These are phyloP conservation scores for Drosophila funebris DNA, from an alignment of 1,140 invertebrate species.

Conservation along the genomic window DNA sequence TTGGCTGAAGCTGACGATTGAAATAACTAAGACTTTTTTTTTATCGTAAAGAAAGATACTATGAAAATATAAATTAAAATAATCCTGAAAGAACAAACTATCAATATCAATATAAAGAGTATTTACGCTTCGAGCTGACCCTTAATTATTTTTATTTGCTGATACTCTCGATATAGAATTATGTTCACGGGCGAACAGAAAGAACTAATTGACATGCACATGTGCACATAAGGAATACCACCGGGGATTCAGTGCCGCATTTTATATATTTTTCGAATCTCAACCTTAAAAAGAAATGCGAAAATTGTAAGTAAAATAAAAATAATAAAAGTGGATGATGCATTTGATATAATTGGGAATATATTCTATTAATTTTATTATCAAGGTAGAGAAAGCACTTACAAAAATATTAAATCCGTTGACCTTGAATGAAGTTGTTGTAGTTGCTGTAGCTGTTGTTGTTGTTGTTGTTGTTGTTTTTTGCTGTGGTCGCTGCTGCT, in stretches of 20 bases:
- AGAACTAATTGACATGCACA: constrained; percentile 76
- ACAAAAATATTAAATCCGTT: constrained; percentile 82
- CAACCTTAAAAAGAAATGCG: constrained; percentile 39
- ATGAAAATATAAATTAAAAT: no score
- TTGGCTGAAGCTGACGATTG: no score
- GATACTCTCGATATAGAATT: constrained; percentile 17
- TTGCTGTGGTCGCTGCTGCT: constrained; percentile 17
- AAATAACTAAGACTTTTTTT: no score
- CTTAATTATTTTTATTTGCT: background rate
- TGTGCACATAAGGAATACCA: constrained; percentile 41
- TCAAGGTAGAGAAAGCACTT: constrained; percentile 42
- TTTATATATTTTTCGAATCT: constrained; percentile 32
- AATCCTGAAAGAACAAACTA: background rate
- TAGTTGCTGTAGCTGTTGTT: constrained; percentile 32
- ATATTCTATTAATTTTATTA: background rate
- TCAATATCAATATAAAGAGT: background rate
- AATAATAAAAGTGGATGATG: constrained; percentile 11
- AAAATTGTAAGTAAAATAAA: constrained; percentile 10
- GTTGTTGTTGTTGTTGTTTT: constrained; percentile 27
- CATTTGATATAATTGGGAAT: constrained; percentile 12
- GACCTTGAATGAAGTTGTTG: constrained; percentile 76
- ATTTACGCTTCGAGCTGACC: background rate
- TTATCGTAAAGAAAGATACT: no score
- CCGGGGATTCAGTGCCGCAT: constrained; percentile 15
- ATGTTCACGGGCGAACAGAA: constrained; percentile 35